phyloP scores from a whole-genome alignment of 2,888 invertebrate species.

The Ophioninae sp. region DNA sequence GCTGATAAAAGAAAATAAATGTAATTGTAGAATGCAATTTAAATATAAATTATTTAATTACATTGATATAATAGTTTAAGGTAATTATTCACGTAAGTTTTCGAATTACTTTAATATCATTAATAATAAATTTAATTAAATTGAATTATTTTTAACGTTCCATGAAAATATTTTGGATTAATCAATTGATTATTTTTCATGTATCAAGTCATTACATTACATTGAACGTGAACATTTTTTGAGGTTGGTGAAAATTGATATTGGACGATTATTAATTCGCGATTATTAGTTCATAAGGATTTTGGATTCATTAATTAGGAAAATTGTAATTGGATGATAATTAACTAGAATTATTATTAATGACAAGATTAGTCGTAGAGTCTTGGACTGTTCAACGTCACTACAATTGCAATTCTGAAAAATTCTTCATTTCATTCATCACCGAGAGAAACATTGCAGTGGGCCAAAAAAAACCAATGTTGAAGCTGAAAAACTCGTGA shows the following conservation, averaged over 20 bases:
- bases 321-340: slow-evolving; percentile 30
- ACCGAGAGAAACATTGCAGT: slow-evolving; percentile 31
- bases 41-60: not conserved
- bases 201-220: not conserved
- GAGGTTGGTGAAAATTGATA: slow-evolving; percentile 16
- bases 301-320: too few species aligned
- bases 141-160: too few species aligned
- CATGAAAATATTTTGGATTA: too few species aligned
- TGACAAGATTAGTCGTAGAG: slow-evolving; percentile 36
- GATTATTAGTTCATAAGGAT: too few species aligned
- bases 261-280: slow-evolving; percentile 43
- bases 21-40: too few species aligned
- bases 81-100: too few species aligned
- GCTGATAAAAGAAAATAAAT: too few species aligned
- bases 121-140: too few species aligned
- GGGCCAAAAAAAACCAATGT: slow-evolving; percentile 33
- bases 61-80: not conserved
- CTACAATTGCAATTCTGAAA: slow-evolving; percentile 46
- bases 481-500: not conserved
- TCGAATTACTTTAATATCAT: too few species aligned
- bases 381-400: slow-evolving; percentile 41
- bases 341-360: slow-evolving; percentile 10
- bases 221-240: not conserved
- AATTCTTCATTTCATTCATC: slow-evolving; percentile 30
- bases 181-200: too few species aligned